A percentile compares a stretch with the other conserved stretches of the same genome.
Conservation (phyloP, 2,797 vertebrate genomes). For the Scleropages formosus region DNA sequence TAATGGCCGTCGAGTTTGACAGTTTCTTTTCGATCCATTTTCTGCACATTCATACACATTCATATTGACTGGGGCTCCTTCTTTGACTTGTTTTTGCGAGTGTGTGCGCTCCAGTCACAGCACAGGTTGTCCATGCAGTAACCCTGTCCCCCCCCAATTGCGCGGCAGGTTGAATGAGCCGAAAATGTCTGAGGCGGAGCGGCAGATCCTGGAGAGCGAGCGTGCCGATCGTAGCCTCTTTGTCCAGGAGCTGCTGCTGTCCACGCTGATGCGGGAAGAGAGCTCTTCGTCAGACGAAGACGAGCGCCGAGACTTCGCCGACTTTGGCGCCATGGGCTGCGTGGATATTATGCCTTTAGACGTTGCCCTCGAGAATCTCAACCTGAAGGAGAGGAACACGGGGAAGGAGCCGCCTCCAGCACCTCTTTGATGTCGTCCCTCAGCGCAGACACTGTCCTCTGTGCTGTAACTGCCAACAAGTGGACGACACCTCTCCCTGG, state of each 20-base stretch:
- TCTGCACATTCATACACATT: neutral
- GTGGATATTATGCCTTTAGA: slow-evolving; percentile 99
- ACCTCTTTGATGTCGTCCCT: slow-evolving; percentile 98
- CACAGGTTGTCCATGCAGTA: no score
- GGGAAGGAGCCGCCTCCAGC: slow-evolving; percentile 96
- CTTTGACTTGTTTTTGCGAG: neutral
- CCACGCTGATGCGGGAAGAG: slow-evolving; percentile 92
- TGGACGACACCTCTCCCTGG: slow-evolving; percentile 80
- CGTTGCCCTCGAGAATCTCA: slow-evolving; percentile 98
- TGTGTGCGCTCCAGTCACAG: neutral
- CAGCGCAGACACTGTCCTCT: slow-evolving; percentile 97
- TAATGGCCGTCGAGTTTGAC: no score
- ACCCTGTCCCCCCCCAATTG: neutral
- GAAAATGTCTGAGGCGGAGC: slow-evolving; percentile 93
- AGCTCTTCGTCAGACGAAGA: slow-evolving; percentile 98
- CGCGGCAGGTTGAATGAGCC: slow-evolving; percentile 88
- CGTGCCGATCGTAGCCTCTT: slow-evolving; percentile 94
- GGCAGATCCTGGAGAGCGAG: slow-evolving; percentile 91
- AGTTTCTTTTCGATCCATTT: no score
- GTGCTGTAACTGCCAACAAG: slow-evolving; percentile 99
- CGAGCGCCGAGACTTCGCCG: slow-evolving; percentile 88
- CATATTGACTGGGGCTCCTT: neutral
- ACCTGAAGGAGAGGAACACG: slow-evolving; percentile 92
- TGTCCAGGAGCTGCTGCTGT: slow-evolving; percentile 94
- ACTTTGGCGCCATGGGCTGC: slow-evolving; percentile 99